These are phyloP conservation scores for Sialia sialis DNA, from an alignment of 2,113 vertebrate species.

Conservation along the genomic window DNA sequence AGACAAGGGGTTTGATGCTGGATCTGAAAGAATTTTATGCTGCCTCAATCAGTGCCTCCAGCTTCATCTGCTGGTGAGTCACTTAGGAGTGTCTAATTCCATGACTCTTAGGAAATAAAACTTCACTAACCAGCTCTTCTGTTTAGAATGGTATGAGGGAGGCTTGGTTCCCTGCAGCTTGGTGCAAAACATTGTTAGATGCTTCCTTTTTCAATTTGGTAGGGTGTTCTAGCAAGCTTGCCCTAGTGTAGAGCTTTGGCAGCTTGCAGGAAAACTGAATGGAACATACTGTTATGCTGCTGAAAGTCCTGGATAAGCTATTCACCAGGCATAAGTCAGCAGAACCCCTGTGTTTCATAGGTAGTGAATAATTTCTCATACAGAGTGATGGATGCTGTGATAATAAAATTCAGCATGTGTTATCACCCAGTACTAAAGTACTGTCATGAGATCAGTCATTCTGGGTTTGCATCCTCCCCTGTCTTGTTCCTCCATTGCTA, in stretches of 20 bases:
- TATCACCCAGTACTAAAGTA: background rate
- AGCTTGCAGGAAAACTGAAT: background rate
- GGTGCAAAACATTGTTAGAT: background rate
- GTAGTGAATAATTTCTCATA: background rate
- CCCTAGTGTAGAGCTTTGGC: background rate
- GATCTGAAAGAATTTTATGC: background rate
- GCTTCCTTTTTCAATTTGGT: background rate
- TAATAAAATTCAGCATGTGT: rapidly evolving
- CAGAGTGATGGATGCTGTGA: background rate
- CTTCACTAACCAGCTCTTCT: background rate
- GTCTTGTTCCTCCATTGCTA: background rate
- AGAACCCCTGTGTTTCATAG: background rate
- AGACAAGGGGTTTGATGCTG: background rate
- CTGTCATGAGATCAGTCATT: background rate
- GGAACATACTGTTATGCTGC: background rate
- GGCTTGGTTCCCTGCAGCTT: background rate
- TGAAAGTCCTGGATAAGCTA: background rate
- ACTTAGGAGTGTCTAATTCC: slow-evolving; percentile 1
- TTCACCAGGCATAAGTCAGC: background rate
- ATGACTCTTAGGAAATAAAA: background rate
- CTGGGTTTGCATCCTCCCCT: background rate
- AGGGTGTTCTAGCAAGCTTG: background rate
- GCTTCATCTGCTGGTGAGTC: slow-evolving; percentile 9
- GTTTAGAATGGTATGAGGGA: background rate
- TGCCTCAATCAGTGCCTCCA: background rate